phyloP scores from a whole-genome alignment of 2,888 invertebrate species.

The Zygogramma bicolorata region DNA sequence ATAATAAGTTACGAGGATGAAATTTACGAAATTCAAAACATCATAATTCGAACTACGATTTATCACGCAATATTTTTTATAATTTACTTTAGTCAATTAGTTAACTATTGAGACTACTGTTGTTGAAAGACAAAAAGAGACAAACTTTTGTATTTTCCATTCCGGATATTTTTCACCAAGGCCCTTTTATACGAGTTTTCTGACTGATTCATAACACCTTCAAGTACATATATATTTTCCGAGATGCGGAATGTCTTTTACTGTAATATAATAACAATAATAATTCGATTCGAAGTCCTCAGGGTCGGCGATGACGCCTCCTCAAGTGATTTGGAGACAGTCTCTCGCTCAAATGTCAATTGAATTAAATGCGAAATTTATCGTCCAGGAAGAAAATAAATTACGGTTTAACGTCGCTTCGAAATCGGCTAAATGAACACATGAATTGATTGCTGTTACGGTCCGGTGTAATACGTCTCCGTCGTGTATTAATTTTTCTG shows the following conservation, averaged over 20 bases:
- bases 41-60: no score
- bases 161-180: conserved; percentile 4
- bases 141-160: no score
- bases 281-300: neutral
- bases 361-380: conserved; percentile 7
- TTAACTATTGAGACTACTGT: no score
- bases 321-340: neutral
- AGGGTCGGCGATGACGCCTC: neutral
- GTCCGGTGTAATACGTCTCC: no score
- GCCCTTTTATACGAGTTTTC: neutral
- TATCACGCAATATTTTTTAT: no score
- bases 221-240: no score
- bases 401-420: neutral
- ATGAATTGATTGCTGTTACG: neutral
- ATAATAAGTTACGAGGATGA: no score
- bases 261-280: neutral
- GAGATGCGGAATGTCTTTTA: neutral
- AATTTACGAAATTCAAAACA: no score
- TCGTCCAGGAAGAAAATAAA: conserved; percentile 4
- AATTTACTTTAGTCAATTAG: no score
- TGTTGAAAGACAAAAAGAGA: no score
- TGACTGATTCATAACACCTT: neutral
- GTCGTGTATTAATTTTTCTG: no score
- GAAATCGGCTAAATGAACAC: neutral
- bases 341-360: neutral